These are phyloP conservation scores for Neoascia interrupta DNA, from an alignment of 2,888 invertebrate species.

Conservation along the genomic window DNA sequence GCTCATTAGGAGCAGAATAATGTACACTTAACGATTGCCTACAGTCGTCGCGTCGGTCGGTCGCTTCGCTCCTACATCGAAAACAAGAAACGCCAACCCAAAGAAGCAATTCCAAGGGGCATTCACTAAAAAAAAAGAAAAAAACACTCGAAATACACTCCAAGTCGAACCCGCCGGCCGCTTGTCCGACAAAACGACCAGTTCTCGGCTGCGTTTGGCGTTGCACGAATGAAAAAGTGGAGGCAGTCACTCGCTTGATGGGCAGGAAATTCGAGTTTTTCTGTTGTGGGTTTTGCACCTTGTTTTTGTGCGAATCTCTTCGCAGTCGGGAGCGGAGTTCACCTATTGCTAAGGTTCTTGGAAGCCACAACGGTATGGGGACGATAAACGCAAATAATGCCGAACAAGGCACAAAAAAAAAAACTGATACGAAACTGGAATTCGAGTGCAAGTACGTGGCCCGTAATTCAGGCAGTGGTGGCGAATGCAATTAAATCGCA, in stretches of 20 bases:
- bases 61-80: too few species aligned
- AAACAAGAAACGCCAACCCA: slow-evolving; percentile 46
- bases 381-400: too few species aligned
- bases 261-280: slow-evolving; percentile 73
- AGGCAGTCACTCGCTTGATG: slow-evolving; percentile 71
- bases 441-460: slow-evolving; percentile 65
- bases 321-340: slow-evolving; percentile 12
- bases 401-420: too few species aligned
- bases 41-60: slow-evolving; percentile 11
- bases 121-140: slow-evolving; percentile 14
- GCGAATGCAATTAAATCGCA: slow-evolving; percentile 69
- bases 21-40: slow-evolving; percentile 46
- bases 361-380: too few species aligned
- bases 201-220: slow-evolving; percentile 47
- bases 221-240: slow-evolving; percentile 72
- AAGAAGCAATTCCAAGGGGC: slow-evolving; percentile 31
- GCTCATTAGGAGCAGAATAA: slow-evolving; percentile 61
- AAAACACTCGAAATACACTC: slow-evolving; percentile 19
- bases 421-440: slow-evolving; percentile 60
- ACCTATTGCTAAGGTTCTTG: too few species aligned
- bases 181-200: slow-evolving; percentile 29
- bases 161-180: background rate
- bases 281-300: slow-evolving; percentile 43
- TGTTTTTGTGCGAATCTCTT: slow-evolving; percentile 32
- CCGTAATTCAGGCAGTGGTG: slow-evolving; percentile 68